A percentile compares a stretch with the other conserved stretches of the same genome.
These are phyloP conservation scores for Anabas testudineus DNA, from an alignment of 2,797 vertebrate genomes.

Conservation along the genomic window DNA sequence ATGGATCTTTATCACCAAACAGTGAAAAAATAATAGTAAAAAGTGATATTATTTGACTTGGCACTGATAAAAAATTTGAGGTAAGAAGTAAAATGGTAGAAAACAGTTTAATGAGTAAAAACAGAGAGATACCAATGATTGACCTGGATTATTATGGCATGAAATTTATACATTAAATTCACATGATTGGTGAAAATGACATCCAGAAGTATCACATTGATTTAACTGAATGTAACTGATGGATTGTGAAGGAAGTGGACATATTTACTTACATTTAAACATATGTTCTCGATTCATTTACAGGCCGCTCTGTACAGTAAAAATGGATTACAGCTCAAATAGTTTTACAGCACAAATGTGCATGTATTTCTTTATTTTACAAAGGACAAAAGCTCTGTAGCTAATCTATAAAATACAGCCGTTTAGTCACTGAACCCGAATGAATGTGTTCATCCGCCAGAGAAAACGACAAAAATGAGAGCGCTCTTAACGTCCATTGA, in stretches of 20 bases:
- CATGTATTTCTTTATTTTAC: conserved; percentile 72
- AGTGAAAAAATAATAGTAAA: not conserved
- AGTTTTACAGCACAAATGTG: conserved; percentile 67
- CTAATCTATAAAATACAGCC: conserved; percentile 83
- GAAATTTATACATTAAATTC: conserved; percentile 60
- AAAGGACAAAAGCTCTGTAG: conserved; percentile 65
- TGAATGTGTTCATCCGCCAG: conserved; percentile 52
- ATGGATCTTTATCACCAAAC: conserved; percentile 1
- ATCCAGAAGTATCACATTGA: conserved; percentile 56
- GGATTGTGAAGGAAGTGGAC: conserved; percentile 34
- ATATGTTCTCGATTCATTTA: conserved; percentile 75
- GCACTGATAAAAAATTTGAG: conserved; percentile 23
- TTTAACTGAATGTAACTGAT: conserved; percentile 43
- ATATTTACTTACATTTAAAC: conserved; percentile 72
- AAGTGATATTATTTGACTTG: conserved; percentile 4
- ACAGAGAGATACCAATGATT: conserved; percentile 61
- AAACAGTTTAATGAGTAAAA: conserved; percentile 78
- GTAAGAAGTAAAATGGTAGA: conserved; percentile 61
- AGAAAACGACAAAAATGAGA: conserved; percentile 57
- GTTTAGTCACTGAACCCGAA: conserved; percentile 72
- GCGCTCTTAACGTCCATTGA: conserved; percentile 62
- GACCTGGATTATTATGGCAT: conserved; percentile 66
- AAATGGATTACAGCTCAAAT: conserved; percentile 70
- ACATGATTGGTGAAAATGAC: conserved; percentile 58
- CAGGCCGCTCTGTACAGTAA: conserved; percentile 78